phyloP scores from a whole-genome alignment of 2,113 vertebrate species.

The Sebastes schlegelii region DNA sequence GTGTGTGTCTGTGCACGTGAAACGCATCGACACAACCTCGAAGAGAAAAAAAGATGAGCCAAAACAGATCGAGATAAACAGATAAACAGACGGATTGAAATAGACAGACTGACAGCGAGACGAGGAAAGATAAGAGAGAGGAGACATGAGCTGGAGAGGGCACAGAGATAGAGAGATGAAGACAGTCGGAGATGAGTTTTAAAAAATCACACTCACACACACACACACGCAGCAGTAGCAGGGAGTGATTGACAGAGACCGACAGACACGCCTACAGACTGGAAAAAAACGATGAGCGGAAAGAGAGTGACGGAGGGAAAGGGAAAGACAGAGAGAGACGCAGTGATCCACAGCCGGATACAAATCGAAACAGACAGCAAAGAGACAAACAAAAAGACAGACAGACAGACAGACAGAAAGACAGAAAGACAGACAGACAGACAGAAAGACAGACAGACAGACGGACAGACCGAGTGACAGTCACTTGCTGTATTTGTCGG shows the following conservation, averaged over 20 bases:
- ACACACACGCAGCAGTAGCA: neutral
- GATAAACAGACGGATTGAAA: conserved; percentile 75
- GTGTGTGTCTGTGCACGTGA: conserved; percentile 24
- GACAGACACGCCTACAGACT: conserved; percentile 70
- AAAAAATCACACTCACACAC: conserved; percentile 26
- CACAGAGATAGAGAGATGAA: conserved; percentile 53
- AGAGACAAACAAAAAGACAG: conserved; percentile 59
- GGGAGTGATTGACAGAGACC: conserved; percentile 68
- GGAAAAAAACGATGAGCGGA: conserved; percentile 66
- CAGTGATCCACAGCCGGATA: conserved; percentile 58
- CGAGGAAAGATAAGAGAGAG: conserved; percentile 37
- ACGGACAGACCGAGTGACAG: conserved; percentile 38
- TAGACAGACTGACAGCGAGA: conserved; percentile 70
- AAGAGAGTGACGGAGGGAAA: conserved; percentile 57
- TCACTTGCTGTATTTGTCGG: conserved; percentile 53
- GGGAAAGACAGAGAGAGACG: conserved; percentile 46
- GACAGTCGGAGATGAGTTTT: conserved; percentile 49
- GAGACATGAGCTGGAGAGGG: conserved; percentile 54
- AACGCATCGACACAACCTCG: conserved; percentile 40
- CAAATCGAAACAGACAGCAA: conserved; percentile 67
- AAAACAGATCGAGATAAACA: conserved; percentile 71
- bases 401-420: conserved; percentile 50
- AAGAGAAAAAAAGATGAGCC: conserved; percentile 43
- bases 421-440: conserved; percentile 31
- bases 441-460: conserved; percentile 36